Evolutionary conservation across 1,140 invertebrate genomes (phyloP), one percentile per base, ranked within the genome.

Genomic region (Glomeris maerens): DNA sequence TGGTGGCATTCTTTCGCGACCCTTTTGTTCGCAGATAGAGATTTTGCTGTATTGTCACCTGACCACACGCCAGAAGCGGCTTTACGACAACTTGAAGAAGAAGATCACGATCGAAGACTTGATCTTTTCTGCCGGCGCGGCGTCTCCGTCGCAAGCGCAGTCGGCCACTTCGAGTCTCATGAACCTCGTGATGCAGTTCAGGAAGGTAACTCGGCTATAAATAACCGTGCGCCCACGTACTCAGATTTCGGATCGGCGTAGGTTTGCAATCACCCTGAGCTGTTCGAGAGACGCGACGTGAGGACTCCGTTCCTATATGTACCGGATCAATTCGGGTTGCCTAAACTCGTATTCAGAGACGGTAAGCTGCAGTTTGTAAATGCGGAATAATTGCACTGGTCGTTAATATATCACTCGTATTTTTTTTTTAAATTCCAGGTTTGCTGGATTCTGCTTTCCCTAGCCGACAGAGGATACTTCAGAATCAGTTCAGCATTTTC

Each of bases 61-160:
- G 13, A 95, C 91, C 10, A 86, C 81, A 46, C 72, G 91, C 49
- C 91, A 96, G 62, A 86, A 84, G 65, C 70, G 88, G 49, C 69
- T 96, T 26, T 95, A 95, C 68, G 25, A 65, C 75, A 88, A 84
- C 27, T 70, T 97, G 14, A 94, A 94, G 66, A 86, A 92, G 66
- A 95, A 95, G 68, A 96, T 96, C 49, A 80, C 86, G 55, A 93
- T 95, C 57, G 91, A 96, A 67, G 92, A 96, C 70, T 72, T 96
- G 46, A 67, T 97, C 42, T 82, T 91, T 68, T 83, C 85, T n/a
- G n/a, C 82, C 14, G 76, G 80, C 3, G 60, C 66, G 23, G 53
- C 59, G 23, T 53, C 62, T 21, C 20, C 40, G 2, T 65, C 67
- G 4, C 61, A 63, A 72, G 52, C 75, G 59, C 85, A 89, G 70